Conservation (phyloP, 2,113 vertebrate species). For the Pachycephala philippinensis region DNA sequence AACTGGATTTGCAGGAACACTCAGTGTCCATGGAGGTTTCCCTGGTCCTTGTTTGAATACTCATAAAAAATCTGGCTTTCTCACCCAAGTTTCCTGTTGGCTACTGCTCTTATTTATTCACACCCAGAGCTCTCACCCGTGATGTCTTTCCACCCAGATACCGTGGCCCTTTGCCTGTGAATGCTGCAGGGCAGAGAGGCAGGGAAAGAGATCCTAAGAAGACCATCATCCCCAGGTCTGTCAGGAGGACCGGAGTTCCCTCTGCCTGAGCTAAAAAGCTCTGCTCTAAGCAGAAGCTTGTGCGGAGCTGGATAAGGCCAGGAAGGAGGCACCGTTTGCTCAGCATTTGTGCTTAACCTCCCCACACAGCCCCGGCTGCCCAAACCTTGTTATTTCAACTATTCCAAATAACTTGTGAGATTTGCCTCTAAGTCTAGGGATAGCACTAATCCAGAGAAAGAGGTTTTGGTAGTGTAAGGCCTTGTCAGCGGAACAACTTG, state of each 20-base stretch:
- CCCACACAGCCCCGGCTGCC: background rate
- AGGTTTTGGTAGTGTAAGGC: background rate
- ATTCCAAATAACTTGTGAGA: background rate
- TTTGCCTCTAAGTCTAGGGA: background rate
- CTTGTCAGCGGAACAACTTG: background rate
- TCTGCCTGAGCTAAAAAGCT: background rate
- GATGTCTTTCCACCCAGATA: background rate
- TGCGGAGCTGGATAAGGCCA: background rate
- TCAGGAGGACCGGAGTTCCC: background rate
- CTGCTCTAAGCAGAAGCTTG: background rate
- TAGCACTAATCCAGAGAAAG: slow-evolving; percentile 8
- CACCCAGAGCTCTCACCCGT: background rate
- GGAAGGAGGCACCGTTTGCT: background rate
- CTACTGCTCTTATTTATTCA: background rate
- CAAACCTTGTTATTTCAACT: background rate
- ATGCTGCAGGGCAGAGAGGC: background rate
- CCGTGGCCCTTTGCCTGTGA: background rate
- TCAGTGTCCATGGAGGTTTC: background rate
- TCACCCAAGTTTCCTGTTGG: background rate
- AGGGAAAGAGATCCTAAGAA: background rate
- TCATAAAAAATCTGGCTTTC: background rate
- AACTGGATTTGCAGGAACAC: background rate
- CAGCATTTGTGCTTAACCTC: background rate
- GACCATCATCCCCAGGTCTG: background rate
- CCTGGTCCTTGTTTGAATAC: background rate